These are phyloP conservation scores for Osmerus mordax DNA, from an alignment of 2,113 vertebrate genomes.

Conservation along the genomic window DNA sequence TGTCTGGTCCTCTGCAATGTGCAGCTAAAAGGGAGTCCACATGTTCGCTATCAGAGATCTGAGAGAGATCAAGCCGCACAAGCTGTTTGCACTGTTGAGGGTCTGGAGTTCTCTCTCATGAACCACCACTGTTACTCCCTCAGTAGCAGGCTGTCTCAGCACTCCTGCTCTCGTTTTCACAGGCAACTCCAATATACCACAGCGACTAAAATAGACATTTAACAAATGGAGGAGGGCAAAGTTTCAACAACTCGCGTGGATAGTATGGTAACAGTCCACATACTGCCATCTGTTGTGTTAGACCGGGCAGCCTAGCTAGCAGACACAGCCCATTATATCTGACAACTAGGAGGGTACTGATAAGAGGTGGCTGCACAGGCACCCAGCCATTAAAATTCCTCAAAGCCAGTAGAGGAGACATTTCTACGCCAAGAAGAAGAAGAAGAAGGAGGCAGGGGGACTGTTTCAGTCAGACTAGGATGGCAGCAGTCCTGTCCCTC, in stretches of 20 bases:
- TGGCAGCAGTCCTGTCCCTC: slow-evolving; percentile 30
- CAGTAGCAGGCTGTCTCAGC: slow-evolving; percentile 13
- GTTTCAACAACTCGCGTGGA: slow-evolving; percentile 24
- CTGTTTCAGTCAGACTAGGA: slow-evolving; percentile 13
- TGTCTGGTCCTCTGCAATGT: slow-evolving; percentile 13
- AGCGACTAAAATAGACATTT: slow-evolving; percentile 28
- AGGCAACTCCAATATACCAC: slow-evolving; percentile 11
- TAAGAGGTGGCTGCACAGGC: not conserved
- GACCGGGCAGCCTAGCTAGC: slow-evolving; percentile 21
- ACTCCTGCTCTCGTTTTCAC: slow-evolving; percentile 7
- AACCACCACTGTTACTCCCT: not conserved
- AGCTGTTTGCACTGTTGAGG: slow-evolving; percentile 7
- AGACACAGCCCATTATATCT: slow-evolving; percentile 32
- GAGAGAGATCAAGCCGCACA: slow-evolving; percentile 23
- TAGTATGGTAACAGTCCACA: slow-evolving; percentile 2
- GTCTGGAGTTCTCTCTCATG: not conserved
- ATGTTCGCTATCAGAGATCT: slow-evolving; percentile 21
- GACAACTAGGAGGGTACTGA: slow-evolving; percentile 19
- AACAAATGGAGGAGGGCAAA: not conserved
- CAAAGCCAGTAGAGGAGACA: slow-evolving; percentile 24
- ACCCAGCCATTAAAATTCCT: slow-evolving; percentile 63
- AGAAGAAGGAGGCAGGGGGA: slow-evolving; percentile 46
- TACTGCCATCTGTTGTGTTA: slow-evolving; percentile 6
- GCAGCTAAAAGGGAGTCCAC: slow-evolving; percentile 22
- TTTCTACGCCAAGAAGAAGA: slow-evolving; percentile 18